Percentiles rank a stretch among this genome's conserved stretches.
Conservation (phyloP, 2,113 vertebrate species). For the Struthio camelus region DNA sequence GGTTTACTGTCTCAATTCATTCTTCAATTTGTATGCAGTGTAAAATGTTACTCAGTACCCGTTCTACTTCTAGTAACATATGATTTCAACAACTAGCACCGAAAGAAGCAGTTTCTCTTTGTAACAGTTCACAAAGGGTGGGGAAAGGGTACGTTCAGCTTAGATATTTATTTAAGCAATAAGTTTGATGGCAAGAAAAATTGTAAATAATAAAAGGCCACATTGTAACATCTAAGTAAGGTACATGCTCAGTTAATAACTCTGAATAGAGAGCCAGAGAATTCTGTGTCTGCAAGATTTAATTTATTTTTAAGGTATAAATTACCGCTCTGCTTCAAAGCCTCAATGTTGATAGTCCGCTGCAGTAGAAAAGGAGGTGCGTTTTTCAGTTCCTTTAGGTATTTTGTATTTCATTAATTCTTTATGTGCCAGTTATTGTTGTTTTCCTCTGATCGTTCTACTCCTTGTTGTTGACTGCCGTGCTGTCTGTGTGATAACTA, state of each 20-base stretch:
- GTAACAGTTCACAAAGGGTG: neutral
- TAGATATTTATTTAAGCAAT: neutral
- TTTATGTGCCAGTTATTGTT: neutral
- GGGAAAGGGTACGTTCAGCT: neutral
- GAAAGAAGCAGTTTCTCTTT: neutral
- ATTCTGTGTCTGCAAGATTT: neutral
- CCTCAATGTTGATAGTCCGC: neutral
- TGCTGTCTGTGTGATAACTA: neutral
- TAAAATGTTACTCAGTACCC: slow-evolving; percentile 25
- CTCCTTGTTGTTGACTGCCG: neutral
- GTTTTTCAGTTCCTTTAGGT: neutral
- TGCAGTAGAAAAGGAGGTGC: neutral
- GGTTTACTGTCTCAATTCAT: slow-evolving; percentile 15
- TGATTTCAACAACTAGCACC: slow-evolving; percentile 39
- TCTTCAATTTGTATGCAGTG: slow-evolving; percentile 16
- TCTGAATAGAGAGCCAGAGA: neutral
- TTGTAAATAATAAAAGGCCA: neutral
- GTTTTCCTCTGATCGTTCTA: neutral
- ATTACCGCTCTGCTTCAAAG: neutral
- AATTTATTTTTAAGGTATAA: neutral
- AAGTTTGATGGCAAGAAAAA: neutral
- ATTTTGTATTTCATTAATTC: neutral
- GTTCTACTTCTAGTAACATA: slow-evolving; percentile 22
- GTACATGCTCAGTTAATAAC: neutral
- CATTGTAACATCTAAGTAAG: neutral